Evolutionary conservation across 1,140 invertebrate genomes (phyloP).

Genomic region (Bombus huntii): DNA sequence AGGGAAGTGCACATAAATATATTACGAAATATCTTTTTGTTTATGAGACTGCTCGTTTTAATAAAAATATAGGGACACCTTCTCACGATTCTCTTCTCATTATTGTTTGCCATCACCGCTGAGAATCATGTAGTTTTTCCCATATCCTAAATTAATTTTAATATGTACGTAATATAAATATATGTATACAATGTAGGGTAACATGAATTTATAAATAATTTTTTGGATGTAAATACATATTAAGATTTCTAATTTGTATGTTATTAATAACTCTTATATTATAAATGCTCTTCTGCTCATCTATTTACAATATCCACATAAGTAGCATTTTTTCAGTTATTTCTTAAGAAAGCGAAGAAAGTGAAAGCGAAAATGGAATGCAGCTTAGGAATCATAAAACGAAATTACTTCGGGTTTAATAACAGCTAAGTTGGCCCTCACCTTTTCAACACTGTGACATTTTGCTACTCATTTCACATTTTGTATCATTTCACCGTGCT

Average conservation of each 20-base stretch:
- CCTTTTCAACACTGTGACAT: background rate
- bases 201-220: background rate
- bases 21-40: background rate
- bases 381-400: background rate
- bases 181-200: background rate
- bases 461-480: background rate
- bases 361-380: background rate
- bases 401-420: conserved; percentile 14
- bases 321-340: background rate
- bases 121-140: background rate
- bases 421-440: conserved; percentile 2
- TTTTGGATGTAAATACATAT: too few relatives aligned
- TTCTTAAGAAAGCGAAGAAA: background rate
- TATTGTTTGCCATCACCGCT: background rate
- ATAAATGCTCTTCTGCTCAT: background rate
- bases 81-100: background rate
- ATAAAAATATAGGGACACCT: background rate
- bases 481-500: background rate
- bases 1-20: background rate
- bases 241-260: too few relatives aligned
- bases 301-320: background rate
- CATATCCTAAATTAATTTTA: background rate
- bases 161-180: background rate
- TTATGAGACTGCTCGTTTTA: background rate
- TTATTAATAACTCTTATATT: background rate